These are phyloP conservation scores for Clarias laeviceps DNA, from an alignment of 2,797 vertebrate species.

Conservation along the genomic window DNA sequence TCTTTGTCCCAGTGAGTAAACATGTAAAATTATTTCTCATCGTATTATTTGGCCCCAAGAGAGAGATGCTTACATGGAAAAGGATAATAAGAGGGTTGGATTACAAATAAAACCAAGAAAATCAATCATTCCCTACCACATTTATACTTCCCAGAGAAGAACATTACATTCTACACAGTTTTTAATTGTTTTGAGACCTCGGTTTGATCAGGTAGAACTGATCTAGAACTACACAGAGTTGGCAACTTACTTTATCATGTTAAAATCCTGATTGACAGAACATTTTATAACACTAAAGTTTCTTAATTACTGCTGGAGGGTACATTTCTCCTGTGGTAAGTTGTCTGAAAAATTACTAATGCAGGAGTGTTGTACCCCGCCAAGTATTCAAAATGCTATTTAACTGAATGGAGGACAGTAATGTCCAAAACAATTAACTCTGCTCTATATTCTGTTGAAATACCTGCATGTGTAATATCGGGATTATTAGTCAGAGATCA, in stretches of 20 bases:
- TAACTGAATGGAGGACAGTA: background rate
- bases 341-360: constrained; percentile 13
- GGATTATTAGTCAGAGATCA: background rate
- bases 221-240: background rate
- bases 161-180: background rate
- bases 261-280: background rate
- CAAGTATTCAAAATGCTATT: background rate
- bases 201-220: constrained; percentile 20
- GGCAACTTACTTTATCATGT: background rate
- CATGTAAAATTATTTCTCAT: constrained; percentile 34
- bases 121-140: background rate
- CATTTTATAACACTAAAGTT: constrained; percentile 14
- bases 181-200: constrained; percentile 38
- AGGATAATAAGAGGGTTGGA: background rate
- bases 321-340: constrained; percentile 2
- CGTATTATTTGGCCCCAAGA: background rate
- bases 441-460: background rate
- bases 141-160: background rate
- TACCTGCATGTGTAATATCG: background rate
- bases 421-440: constrained; percentile 12
- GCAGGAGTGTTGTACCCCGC: background rate
- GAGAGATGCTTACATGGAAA: background rate
- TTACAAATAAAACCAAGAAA: constrained; percentile 19
- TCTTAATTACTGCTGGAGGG: constrained; percentile 7
- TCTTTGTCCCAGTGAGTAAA: constrained; percentile 44